A percentile compares a stretch with the other conserved stretches of the same genome.
These are phyloP conservation scores for Drosophila imparisetae DNA, from an alignment of 2,888 invertebrate species.

Conservation along the genomic window DNA sequence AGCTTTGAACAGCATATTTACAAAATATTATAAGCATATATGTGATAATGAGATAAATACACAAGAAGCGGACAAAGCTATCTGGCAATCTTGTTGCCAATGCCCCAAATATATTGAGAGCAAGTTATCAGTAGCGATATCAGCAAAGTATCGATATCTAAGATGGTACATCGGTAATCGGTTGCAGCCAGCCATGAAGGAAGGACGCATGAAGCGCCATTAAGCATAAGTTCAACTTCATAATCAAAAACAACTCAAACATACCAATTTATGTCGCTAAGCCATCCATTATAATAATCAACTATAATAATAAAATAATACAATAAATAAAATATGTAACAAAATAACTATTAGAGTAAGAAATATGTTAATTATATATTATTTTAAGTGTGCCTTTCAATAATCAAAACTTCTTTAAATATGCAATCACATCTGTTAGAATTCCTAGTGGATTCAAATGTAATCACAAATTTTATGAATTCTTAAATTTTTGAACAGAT, in stretches of 20 bases:
- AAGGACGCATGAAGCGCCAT: too few species aligned
- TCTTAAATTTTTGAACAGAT: background rate
- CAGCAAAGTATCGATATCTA: background rate
- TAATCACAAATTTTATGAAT: background rate
- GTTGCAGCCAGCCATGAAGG: background rate
- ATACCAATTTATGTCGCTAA: background rate
- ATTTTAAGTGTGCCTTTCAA: background rate
- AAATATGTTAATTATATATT: background rate
- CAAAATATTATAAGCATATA: background rate
- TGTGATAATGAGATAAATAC: background rate
- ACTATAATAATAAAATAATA: too few species aligned
- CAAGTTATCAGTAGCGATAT: background rate
- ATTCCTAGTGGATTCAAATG: too few species aligned
- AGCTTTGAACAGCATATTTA: slow-evolving; percentile 11
- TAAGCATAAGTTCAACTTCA: background rate
- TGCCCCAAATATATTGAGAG: background rate
- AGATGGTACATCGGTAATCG: too few species aligned
- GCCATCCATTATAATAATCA: background rate
- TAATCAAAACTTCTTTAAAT: background rate
- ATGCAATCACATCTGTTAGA: background rate
- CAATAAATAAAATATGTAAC: background rate
- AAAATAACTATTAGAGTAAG: background rate
- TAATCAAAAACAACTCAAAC: background rate
- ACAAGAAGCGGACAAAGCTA: background rate
- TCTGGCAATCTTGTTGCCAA: background rate